Base-by-base conservation (phyloP, 2,888 invertebrate species). In the Erebia ligea region DNA sequence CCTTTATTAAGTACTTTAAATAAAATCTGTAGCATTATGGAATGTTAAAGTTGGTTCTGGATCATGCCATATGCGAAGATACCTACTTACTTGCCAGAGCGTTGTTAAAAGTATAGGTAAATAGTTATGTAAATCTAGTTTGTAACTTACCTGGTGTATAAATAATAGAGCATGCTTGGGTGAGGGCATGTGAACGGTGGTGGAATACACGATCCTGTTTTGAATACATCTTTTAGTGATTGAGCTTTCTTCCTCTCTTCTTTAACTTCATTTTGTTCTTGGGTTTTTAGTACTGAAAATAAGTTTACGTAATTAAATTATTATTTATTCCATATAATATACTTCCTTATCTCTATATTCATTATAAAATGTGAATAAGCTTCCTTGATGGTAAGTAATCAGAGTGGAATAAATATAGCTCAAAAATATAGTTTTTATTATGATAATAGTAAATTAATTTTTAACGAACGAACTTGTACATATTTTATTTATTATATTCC, bases 151-250 rank as follows among this genome's bases (percentile, higher is more conserved):
- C 96, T 95, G 0, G 97, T 98, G 80, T 97, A 97, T 10, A 98
- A 88, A 87, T 95, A 97, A 86, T 97, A 97, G 80, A 97, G 95
- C 85, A 98, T 97, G 83, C 95, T 95, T 0, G 96, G 96, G 88
- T 98, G 97, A 13, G 97, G 97, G 87, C 97, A 98, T 68, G 94
- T 94, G 83, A 95, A 97, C 0, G 97, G 97, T 59, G 96, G 96
- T 70, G 95, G 96, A 68, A 97, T 95, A 81, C 97, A 97, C 6
- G 97, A 97, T 4, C 95, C 95, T 5, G 96, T 97, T 81, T 97
- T 96, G 83, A 96, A 96, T 8, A 97, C 92, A 78, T 97, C 96
- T 72, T 92, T 92, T 50, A 95, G 89, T 48, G 94, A 94, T 79
- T 95, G 94, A 0, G 94, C 90, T 74, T 91, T 94, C 75, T 91